Percentiles rank a stretch among this genome's conserved stretches.
Evolutionary conservation across 2,888 invertebrate genomes (phyloP).

Genomic region (Sphaerophoria taeniata): DNA sequence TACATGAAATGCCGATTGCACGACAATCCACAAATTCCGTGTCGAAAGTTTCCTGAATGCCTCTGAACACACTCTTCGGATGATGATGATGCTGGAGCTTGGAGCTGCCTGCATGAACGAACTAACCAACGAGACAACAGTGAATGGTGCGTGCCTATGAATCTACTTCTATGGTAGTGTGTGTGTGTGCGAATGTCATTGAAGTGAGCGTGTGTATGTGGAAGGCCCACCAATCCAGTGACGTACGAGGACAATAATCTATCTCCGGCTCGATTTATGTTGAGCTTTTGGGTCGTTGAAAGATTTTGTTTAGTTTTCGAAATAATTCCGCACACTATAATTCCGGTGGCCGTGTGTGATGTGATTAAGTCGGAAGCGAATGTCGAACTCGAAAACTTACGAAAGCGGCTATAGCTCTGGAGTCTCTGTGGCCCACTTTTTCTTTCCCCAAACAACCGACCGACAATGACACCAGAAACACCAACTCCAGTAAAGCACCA

Average conservation of each 20-base stretch:
- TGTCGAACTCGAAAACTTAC: slow-evolving; percentile 59
- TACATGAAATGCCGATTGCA: slow-evolving; percentile 74
- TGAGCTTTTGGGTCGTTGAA: slow-evolving; percentile 62
- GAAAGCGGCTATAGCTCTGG: slow-evolving; percentile 10
- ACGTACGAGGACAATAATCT: slow-evolving; percentile 72
- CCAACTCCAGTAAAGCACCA: no score
- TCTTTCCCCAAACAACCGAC: slow-evolving; percentile 19
- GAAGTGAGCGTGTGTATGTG: slow-evolving; percentile 37
- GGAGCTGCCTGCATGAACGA: no score
- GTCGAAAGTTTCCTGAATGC: slow-evolving; percentile 74
- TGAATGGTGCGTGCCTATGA: slow-evolving; percentile 70
- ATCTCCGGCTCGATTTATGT: slow-evolving; percentile 68
- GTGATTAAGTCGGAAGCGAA: slow-evolving; percentile 69
- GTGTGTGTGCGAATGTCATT: slow-evolving; percentile 49
- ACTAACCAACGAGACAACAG: no score
- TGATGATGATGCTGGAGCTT: no score
- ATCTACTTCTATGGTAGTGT: no score
- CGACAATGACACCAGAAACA: slow-evolving; percentile 34
- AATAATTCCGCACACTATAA: slow-evolving; percentile 62
- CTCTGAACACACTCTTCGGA: slow-evolving; percentile 33
- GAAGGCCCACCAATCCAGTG: slow-evolving; percentile 73
- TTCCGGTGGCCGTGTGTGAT: slow-evolving; percentile 57
- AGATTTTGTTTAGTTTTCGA: slow-evolving; percentile 43
- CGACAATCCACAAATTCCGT: slow-evolving; percentile 72
- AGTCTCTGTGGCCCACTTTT: slow-evolving; percentile 68